phyloP scores from a whole-genome alignment of 2,113 vertebrate genomes.

The Grammomys surdaster region DNA sequence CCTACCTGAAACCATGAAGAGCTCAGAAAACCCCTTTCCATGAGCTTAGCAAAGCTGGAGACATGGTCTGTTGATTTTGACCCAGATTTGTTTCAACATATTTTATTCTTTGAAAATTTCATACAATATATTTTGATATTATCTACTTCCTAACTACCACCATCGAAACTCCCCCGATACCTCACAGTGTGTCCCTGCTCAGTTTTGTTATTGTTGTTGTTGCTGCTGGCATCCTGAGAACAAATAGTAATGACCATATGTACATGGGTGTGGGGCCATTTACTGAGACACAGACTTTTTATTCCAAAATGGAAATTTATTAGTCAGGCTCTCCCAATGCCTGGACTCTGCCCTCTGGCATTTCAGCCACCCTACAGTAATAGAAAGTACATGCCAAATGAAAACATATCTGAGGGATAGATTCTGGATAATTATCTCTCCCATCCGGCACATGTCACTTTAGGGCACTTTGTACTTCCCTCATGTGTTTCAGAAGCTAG shows the following conservation, averaged over 20 bases:
- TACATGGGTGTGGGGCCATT: not conserved
- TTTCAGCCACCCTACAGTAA: not conserved
- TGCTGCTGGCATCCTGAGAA: not conserved
- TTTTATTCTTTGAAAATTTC: not conserved
- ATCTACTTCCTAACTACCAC: not conserved
- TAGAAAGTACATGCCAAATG: not conserved
- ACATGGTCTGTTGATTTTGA: not conserved
- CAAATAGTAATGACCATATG: no score
- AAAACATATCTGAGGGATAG: not conserved
- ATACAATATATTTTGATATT: not conserved
- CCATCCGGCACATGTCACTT: not conserved
- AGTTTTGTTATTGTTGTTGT: not conserved
- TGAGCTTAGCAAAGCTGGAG: not conserved
- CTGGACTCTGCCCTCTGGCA: no score
- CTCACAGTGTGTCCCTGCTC: not conserved
- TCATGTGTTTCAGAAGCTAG: not conserved
- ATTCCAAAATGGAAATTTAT: not conserved
- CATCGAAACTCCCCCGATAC: not conserved
- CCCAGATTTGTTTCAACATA: not conserved
- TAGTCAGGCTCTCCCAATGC: not conserved
- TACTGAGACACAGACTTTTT: not conserved
- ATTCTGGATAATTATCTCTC: not conserved
- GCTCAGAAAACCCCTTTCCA: not conserved
- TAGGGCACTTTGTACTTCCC: not conserved
- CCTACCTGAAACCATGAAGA: not conserved